Conservation (phyloP, 2,888 invertebrate species). For the Papilio protenor region DNA sequence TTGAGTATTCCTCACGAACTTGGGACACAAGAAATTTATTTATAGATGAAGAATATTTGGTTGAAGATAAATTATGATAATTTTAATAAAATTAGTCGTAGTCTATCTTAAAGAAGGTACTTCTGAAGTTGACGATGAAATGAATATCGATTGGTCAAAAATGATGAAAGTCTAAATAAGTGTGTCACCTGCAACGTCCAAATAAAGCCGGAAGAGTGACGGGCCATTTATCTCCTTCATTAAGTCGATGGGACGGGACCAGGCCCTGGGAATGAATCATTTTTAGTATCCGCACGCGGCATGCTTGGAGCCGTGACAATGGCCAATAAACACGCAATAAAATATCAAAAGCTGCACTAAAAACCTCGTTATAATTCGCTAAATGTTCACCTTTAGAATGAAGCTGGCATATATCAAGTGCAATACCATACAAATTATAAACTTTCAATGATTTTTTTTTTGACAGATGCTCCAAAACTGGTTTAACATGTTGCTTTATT, state of each 20-base stretch:
- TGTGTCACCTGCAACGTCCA: slow-evolving; percentile 5
- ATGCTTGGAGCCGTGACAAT: slow-evolving; percentile 70
- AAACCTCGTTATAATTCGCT: slow-evolving; percentile 78
- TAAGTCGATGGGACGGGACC: slow-evolving; percentile 66
- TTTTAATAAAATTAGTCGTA: background rate
- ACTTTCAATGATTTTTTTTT: background rate
- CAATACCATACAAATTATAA: slow-evolving; percentile 51
- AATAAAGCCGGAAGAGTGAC: slow-evolving; percentile 48
- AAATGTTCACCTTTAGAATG: slow-evolving; percentile 80
- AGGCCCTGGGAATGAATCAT: slow-evolving; percentile 72
- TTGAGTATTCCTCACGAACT: background rate
- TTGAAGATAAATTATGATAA: background rate
- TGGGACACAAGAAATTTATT: background rate
- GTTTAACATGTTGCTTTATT: background rate
- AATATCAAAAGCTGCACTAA: slow-evolving; percentile 79
- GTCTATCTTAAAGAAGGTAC: background rate
- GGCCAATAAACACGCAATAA: slow-evolving; percentile 83
- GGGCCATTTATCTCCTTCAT: slow-evolving; percentile 65
- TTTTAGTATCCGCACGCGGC: slow-evolving; percentile 68
- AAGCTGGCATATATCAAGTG: slow-evolving; percentile 72
- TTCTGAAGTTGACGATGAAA: background rate
- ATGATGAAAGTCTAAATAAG: background rate
- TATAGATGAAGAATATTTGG: too few species aligned
- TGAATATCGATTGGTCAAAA: background rate
- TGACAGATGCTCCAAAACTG: background rate